Evolutionary conservation across 1,140 invertebrate species (phyloP).

Genomic region (Drosophila ironensis): DNA sequence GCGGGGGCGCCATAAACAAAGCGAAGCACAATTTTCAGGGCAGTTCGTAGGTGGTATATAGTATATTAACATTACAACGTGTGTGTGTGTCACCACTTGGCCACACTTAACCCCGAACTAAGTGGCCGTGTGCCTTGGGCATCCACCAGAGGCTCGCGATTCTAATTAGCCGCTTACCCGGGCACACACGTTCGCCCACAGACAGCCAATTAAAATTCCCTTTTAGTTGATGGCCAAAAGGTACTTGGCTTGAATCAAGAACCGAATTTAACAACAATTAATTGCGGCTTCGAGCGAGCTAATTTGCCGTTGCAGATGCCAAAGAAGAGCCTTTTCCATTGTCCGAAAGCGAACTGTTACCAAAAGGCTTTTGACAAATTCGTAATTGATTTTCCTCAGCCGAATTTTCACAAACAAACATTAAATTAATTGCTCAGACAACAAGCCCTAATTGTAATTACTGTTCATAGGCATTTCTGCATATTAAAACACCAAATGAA

Average conservation of each 20-base stretch:
- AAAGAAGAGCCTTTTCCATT: background rate
- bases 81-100: conserved; percentile 42
- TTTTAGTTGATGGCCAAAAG: conserved; percentile 13
- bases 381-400: too few species aligned
- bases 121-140: conserved; percentile 17
- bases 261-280: conserved; percentile 13
- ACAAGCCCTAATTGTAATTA: too few species aligned
- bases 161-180: conserved; percentile 31
- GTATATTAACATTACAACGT: background rate
- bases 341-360: too few species aligned
- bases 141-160: conserved; percentile 1
- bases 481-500: too few species aligned
- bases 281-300: conserved; percentile 11
- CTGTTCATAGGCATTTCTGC: too few species aligned
- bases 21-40: conserved; percentile 29
- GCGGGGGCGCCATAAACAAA: background rate
- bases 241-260: conserved; percentile 11
- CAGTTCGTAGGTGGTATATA: conserved; percentile 8
- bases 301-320: background rate
- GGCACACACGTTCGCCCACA: background rate
- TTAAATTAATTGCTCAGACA: too few species aligned
- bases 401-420: too few species aligned
- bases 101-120: conserved; percentile 36
- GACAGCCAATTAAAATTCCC: conserved; percentile 30
- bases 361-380: too few species aligned